These are phyloP conservation scores for Archivesica marissinica DNA, from an alignment of 1,140 invertebrate species.

Conservation along the genomic window DNA sequence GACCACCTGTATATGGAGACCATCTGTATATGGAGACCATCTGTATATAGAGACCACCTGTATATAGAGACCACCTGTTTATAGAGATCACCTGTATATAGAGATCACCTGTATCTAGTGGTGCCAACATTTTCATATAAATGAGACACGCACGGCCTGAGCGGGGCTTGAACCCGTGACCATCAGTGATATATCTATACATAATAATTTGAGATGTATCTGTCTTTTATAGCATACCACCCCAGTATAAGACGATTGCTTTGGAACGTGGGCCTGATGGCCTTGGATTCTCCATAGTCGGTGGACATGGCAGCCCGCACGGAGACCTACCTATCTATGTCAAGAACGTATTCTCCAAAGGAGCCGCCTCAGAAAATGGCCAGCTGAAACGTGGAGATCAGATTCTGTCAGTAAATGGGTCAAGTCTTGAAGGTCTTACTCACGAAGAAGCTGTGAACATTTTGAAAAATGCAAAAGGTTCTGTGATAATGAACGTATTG, in stretches of 20 bases:
- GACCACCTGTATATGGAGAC: too few species aligned
- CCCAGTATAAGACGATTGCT: conserved; percentile 85
- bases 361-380: conserved; percentile 89
- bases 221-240: conserved; percentile 74
- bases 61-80: too few species aligned
- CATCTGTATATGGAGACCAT: too few species aligned
- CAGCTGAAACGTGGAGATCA: conserved; percentile 88
- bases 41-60: too few species aligned
- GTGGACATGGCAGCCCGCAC: conserved; percentile 90
- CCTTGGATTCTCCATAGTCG: conserved; percentile 92
- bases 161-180: too few species aligned
- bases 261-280: conserved; percentile 90
- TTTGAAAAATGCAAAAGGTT: conserved; percentile 86
- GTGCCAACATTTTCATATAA: too few species aligned
- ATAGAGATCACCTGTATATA: too few species aligned
- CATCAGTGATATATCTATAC: too few species aligned
- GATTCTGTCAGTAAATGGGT: conserved; percentile 86
- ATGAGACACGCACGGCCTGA: too few species aligned
- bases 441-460: conserved; percentile 88
- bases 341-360: conserved; percentile 92
- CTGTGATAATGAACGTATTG: conserved; percentile 86
- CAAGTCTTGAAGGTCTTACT: conserved; percentile 86
- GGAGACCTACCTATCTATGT: conserved; percentile 92
- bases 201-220: too few species aligned
- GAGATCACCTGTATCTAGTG: too few species aligned